Base-by-base conservation (phyloP, 2,113 vertebrate species). In the Dryoscopus gambensis region DNA sequence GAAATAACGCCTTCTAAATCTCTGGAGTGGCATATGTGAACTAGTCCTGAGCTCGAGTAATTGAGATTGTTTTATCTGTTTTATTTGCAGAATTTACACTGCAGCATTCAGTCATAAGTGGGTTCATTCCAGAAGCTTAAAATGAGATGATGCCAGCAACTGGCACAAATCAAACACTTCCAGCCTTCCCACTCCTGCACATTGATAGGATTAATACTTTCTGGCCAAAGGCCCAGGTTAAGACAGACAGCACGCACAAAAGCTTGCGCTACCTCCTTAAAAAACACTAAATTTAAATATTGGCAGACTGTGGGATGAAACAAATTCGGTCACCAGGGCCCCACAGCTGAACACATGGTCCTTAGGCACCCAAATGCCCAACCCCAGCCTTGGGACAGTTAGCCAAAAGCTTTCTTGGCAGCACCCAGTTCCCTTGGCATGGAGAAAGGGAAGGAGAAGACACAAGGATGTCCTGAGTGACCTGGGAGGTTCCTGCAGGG, bases 91-190 rank as follows among this genome's bases (percentile, higher is more conserved):
- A 89, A 89, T 94, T 92, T 94, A 73, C 69, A 81, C 55, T 90
- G 62, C 57, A 85, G 49, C 78, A 88, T 70, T 86, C 85, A 65
- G 65, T 91, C 49, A 33, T 92, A 80, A 82, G 59, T 79, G 46
- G 15, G 73, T 92, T 94, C 44, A 91, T 90, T 96, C 78, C 79
- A 96, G 94, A 87, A 96, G 83, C 77, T 94, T 94, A 88, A 89
- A 91, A 96, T 67, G 53, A 94, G 33, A 78, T 71, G 71, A 71
- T 93, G 80, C 67, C 80, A 92, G 87, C 59, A 49, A 84, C 59
- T 91, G 84, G 88, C 84, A 89, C 68, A 88, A 93, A 87, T 81
- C 81, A 93, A 93, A 90, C 47, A 80, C 69, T 83, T 79, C 31
- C 78, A 92, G 50, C 78, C 49, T 95, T 92, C 50, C 35, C 55